These are phyloP conservation scores for Polymixis flavicincta DNA, from an alignment of 2,888 invertebrate species.

Conservation along the genomic window DNA sequence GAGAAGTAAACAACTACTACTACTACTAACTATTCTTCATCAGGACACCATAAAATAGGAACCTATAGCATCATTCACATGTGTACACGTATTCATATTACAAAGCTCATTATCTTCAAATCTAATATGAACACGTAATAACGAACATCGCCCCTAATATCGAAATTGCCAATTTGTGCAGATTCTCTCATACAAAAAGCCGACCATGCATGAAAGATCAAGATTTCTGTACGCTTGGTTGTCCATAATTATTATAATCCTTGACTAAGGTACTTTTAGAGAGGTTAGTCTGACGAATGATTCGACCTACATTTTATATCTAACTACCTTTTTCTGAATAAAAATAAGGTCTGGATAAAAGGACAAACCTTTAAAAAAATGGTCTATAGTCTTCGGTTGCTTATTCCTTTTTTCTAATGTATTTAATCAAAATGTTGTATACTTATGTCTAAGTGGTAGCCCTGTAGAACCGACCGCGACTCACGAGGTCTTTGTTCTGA, in stretches of 20 bases:
- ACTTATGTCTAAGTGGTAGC: background rate
- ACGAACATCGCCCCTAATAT: slow-evolving; percentile 18
- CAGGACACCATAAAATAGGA: background rate
- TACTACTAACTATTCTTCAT: background rate
- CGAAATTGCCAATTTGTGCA: slow-evolving; percentile 52
- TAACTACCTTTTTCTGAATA: background rate
- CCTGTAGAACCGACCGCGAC: too few relatives aligned
- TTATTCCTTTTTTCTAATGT: background rate
- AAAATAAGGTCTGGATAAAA: slow-evolving; percentile 12
- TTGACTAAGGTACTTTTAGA: slow-evolving; percentile 3
- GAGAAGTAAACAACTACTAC: too few relatives aligned
- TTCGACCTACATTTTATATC: slow-evolving; percentile 13
- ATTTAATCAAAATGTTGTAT: background rate
- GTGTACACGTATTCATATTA: background rate
- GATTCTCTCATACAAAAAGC: slow-evolving; percentile 44
- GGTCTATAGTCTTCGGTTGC: background rate
- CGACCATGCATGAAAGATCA: slow-evolving; percentile 52
- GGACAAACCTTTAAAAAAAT: slow-evolving; percentile 10
- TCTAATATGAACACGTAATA: slow-evolving; percentile 29
- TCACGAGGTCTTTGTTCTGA: too few relatives aligned
- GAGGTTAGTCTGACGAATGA: slow-evolving; percentile 5
- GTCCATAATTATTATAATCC: slow-evolving; percentile 34
- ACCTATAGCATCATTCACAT: background rate
- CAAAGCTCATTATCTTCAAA: slow-evolving; percentile 22
- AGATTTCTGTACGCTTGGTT: slow-evolving; percentile 28